Percentiles rank a stretch among this genome's conserved stretches.
phyloP scores from a whole-genome alignment of 2,888 invertebrate genomes.

The Eulithis prunata region DNA sequence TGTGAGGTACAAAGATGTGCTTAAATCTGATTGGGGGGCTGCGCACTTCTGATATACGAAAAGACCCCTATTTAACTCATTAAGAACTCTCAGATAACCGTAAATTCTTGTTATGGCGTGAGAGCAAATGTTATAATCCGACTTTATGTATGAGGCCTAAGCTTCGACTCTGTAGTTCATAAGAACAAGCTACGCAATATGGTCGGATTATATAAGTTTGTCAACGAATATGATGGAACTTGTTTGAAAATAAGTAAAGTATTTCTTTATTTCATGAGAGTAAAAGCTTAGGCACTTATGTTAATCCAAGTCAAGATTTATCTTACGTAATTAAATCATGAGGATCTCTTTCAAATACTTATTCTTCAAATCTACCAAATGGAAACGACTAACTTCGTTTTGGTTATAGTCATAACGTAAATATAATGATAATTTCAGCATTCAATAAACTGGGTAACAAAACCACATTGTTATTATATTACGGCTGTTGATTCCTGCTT shows the following conservation, averaged over 20 bases:
- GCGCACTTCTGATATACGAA: conserved; percentile 14
- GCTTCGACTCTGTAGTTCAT: conserved; percentile 12
- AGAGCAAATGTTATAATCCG: conserved; percentile 23
- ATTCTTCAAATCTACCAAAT: too few species aligned
- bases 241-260: too few species aligned
- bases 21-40: conserved; percentile 4
- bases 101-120: conserved; percentile 11
- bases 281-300: too few species aligned
- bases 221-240: conserved; percentile 1
- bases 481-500: not conserved
- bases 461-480: too few species aligned
- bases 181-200: conserved; percentile 12
- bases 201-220: conserved; percentile 17
- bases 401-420: too few species aligned
- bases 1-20: not conserved
- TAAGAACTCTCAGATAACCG: conserved; percentile 11
- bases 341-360: too few species aligned
- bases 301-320: too few species aligned
- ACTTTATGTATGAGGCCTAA: conserved; percentile 14
- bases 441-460: too few species aligned
- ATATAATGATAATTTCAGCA: too few species aligned
- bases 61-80: conserved; percentile 6
- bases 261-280: too few species aligned
- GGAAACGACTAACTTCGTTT: too few species aligned
- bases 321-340: too few species aligned